Base-by-base conservation (phyloP, 2,888 invertebrate species). In the Volucella bombylans region DNA sequence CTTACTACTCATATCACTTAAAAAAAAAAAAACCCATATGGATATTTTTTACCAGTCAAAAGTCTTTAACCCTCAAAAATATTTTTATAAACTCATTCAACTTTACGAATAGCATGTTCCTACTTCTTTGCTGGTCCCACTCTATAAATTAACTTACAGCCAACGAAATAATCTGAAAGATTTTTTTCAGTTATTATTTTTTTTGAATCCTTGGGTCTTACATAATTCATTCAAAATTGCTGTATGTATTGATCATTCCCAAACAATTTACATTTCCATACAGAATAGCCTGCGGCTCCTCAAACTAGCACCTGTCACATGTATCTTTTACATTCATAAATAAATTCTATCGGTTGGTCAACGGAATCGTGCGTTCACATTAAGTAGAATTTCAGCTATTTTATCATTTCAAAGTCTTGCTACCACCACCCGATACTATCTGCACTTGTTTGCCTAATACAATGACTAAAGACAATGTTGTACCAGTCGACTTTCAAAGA, bases 221-320 rank as follows among this genome's bases (percentile, higher is more conserved):
- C 15, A 76, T 55, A 38, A 65, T 57, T 71, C 55, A 55, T 47
- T 49, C 23, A 43, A 12, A 57, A 59, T 61, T 61, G 59, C 31
- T 39, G 18, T 65, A 72, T 39, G 18, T 65, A 72, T 79, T 71
- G 65, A 79, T 72, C 79, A 79, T 69, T 72, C 50, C 14, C 38
- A 64, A 54, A 38, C 61, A 71, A 82, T 77, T 67, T 59, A 15
- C 76, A 52, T 71, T 52, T 39, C 45, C 55, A 64, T 49, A 54
- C 14, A 65, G 47, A 50, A 45, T 38, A 49, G 85, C 80, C 85
- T 43, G 38, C 45, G 76, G 85, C 72, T 41, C 68, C 39, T 67
- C 67, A 81, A 85, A 77, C 80, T 77, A 85, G 80, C 85, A 73
- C 85, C 85, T 85, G 83, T 79, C 85, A 80, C 62, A 67, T 76